A percentile compares a stretch with the other conserved stretches of the same genome.
Evolutionary conservation across 2,888 invertebrate species (phyloP).

Genomic region (Rhagonycha fulva): DNA sequence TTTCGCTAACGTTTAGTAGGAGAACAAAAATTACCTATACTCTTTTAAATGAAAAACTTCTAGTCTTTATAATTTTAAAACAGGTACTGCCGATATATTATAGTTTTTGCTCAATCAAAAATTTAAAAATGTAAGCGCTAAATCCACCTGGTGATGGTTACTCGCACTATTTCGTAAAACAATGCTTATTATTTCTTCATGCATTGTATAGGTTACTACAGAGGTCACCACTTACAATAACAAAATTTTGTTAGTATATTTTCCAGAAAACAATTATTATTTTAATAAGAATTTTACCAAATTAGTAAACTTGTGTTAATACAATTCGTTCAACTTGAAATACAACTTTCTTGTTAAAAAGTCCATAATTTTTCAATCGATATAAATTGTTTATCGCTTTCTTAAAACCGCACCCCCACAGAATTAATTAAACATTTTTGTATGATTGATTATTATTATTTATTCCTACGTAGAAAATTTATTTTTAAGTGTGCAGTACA

Average conservation of each 20-base stretch:
- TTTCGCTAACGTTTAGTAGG: no score
- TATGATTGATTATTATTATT: neutral
- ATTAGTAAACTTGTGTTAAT: neutral
- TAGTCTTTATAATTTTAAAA: no score
- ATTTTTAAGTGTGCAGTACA: neutral
- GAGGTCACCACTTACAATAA: neutral
- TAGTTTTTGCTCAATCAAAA: no score
- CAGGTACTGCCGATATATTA: no score
- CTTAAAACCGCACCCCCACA: neutral
- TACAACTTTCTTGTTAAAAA: neutral
- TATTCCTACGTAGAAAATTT: neutral
- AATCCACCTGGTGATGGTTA: neutral
- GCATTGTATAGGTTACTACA: neutral
- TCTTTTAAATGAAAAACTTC: no score
- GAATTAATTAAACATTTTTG: no score
- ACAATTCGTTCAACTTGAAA: neutral
- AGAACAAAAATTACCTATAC: no score
- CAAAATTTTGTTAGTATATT: neutral
- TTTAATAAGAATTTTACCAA: neutral
- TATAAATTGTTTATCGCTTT: neutral
- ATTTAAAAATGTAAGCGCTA: neutral
- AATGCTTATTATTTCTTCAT: neutral
- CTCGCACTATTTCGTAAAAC: neutral
- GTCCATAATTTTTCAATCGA: neutral
- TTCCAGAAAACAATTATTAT: neutral